These are phyloP conservation scores for Pelobates cultripes DNA, from an alignment of 2,797 vertebrate species.

Conservation along the genomic window DNA sequence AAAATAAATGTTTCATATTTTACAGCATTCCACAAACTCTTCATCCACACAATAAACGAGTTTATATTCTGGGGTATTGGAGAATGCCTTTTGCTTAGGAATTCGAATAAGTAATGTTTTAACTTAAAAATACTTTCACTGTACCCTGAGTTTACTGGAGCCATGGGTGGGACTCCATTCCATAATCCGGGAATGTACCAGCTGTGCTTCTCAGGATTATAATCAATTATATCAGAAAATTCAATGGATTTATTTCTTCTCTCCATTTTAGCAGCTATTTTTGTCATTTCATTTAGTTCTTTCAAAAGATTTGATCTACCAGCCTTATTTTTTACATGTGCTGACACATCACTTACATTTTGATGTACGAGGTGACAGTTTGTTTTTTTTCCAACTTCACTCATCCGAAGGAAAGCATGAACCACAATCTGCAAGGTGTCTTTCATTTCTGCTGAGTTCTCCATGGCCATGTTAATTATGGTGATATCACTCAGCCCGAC, in stretches of 20 bases:
- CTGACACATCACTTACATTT: conserved; percentile 56
- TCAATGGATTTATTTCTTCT: conserved; percentile 25
- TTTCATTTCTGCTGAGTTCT: conserved; percentile 77
- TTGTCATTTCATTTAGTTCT: conserved; percentile 74
- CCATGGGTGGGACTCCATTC: conserved; percentile 61
- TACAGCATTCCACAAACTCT: neutral
- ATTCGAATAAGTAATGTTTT: conserved; percentile 73
- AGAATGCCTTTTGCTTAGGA: conserved; percentile 60
- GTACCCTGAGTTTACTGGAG: conserved; percentile 60
- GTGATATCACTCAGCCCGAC: conserved; percentile 61
- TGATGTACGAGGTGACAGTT: conserved; percentile 14
- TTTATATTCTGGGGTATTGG: conserved; percentile 62
- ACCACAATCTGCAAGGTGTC: conserved; percentile 60
- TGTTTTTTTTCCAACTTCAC: conserved; percentile 50
- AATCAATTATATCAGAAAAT: conserved; percentile 65
- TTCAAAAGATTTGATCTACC: conserved; percentile 67
- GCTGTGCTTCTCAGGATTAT: conserved; percentile 60
- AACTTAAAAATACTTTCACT: conserved; percentile 71
- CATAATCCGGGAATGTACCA: conserved; percentile 74
- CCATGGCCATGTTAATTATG: conserved; percentile 78
- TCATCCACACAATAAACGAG: neutral
- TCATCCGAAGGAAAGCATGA: conserved; percentile 80
- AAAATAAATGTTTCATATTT: conserved; percentile 53
- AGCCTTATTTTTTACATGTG: conserved; percentile 72
- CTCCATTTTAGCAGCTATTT: conserved; percentile 24